Evolutionary conservation across 2,113 vertebrate genomes (phyloP).

Genomic region (Heliornis fulica): DNA sequence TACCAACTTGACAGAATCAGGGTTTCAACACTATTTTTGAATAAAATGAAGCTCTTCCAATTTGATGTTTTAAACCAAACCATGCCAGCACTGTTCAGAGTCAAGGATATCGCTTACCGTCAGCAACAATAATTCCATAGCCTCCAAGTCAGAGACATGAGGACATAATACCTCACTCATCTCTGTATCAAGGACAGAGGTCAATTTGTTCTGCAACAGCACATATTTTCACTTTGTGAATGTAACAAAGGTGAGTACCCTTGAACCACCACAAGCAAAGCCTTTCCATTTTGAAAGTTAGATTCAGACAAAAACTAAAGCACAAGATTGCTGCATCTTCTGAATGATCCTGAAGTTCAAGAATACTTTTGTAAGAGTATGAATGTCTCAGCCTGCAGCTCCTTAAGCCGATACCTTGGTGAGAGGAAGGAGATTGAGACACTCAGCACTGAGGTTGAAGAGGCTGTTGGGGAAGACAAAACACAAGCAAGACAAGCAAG

Average conservation of each 20-base stretch:
- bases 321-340: background rate
- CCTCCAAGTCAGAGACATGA: background rate
- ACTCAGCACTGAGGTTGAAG: background rate
- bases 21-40: background rate
- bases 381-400: background rate
- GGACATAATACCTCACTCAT: background rate
- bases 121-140: background rate
- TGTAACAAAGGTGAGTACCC: background rate
- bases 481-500: background rate
- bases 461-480: background rate
- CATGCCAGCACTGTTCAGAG: background rate
- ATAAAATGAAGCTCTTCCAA: background rate
- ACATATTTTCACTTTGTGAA: background rate
- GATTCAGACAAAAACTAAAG: background rate
- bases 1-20: background rate
- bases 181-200: conserved; percentile 13
- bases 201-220: background rate
- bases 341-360: background rate
- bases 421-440: background rate
- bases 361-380: background rate
- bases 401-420: background rate
- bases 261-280: rapidly evolving
- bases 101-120: background rate
- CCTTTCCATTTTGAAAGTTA: background rate
- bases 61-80: background rate